Evolutionary conservation across 2,888 invertebrate species (phyloP).

Genomic region (Arenicola marina): DNA sequence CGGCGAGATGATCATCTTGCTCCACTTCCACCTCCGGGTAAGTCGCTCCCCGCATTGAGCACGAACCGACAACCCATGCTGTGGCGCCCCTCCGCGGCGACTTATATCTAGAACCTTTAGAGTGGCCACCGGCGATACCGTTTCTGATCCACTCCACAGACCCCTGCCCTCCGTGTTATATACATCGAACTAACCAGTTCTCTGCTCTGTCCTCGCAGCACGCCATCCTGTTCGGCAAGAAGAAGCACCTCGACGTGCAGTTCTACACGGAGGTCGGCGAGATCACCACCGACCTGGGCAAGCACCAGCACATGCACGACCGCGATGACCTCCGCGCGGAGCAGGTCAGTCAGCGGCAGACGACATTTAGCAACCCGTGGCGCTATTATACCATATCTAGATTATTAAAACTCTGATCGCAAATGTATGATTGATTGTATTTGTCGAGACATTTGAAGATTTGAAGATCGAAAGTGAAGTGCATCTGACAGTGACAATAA

Average conservation of each 20-base stretch:
- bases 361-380: no score
- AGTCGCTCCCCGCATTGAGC: slow-evolving; percentile 4
- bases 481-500: no score
- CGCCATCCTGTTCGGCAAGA: slow-evolving; percentile 99
- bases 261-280: slow-evolving; percentile 99
- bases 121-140: no score
- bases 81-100: no score
- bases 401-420: background rate
- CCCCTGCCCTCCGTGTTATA: no score
- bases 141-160: no score
- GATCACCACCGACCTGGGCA: slow-evolving; percentile 98
- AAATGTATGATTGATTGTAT: background rate
- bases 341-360: slow-evolving; percentile 68
- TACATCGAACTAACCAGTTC: no score
- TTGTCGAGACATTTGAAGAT: background rate
- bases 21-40: slow-evolving; percentile 96
- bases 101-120: no score
- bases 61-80: no score
- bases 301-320: slow-evolving; percentile 99
- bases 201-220: no score
- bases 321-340: slow-evolving; percentile 98
- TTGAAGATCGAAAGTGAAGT: no score
- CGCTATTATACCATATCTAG: background rate
- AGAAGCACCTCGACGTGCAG: slow-evolving; percentile 98
- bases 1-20: slow-evolving; percentile 98